Evolutionary conservation across 2,888 invertebrate species (phyloP), one percentile per base, ranked within the genome.

Genomic region (Ophion ellenae): DNA sequence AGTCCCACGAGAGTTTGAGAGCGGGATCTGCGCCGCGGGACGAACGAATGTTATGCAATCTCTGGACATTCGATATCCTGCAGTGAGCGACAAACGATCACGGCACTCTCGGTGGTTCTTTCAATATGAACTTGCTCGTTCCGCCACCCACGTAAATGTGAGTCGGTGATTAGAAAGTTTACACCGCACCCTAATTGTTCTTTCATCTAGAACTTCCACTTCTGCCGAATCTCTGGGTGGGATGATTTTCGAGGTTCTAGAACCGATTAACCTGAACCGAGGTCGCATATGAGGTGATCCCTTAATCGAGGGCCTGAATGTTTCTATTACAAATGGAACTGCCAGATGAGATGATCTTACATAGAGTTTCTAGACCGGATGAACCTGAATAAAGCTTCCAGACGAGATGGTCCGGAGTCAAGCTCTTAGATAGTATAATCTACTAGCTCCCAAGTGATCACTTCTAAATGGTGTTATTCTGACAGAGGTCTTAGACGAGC

Each of bases 11-110:
- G 71, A 79, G 70, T 24, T 36, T 40, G 64, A 36, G 70, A 61
- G 40, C 75, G 53, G 47, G 45, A 14, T 53, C 14, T 76, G 57
- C 53, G 17, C 6, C 76, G 61, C 36, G 70, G 71, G 59, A 81
- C 59, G 66, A 76, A 79, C 77, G 69, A 76, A 76, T 77, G 40
- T 81, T 73, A 81, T 66, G 57, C 20, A 71, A 77, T 45, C 47
- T 47, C 67, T 66, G 83, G 74, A 83, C 83, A 86, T 87, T 82
- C 80, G 70, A 86, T 86, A 86, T 85, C 88, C 86, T 79, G 85
- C 76, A 66, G 85, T 59, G 82, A 84, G 71, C 82, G 81, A 86
- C 83, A 81, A 81, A 84, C 75, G 77, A 83, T 85, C 74, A 36
- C 69, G 64, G 61, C 79, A 64, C 79, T 61, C 14, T 14, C 45